These are phyloP conservation scores for Coregonus sp. DNA, from an alignment of 2,797 vertebrate species.

Conservation along the genomic window DNA sequence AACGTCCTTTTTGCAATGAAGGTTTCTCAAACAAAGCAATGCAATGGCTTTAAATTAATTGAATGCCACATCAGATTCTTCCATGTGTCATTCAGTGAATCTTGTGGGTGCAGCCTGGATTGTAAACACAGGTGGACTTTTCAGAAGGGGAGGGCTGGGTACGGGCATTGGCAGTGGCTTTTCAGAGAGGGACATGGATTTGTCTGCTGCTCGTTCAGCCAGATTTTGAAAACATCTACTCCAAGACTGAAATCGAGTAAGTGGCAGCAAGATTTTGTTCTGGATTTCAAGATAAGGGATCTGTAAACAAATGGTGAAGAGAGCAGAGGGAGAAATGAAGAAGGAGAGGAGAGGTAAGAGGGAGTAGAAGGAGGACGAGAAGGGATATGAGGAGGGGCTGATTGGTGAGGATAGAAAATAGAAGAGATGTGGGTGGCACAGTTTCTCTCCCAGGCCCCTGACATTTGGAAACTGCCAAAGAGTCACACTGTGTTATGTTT, in stretches of 20 bases:
- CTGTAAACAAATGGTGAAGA: neutral
- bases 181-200: neutral
- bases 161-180: neutral
- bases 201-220: too few species aligned
- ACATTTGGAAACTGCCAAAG: conserved; percentile 76
- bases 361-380: too few species aligned
- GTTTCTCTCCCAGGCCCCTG: conserved; percentile 69
- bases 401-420: neutral
- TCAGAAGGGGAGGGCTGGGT: neutral
- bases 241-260: too few species aligned
- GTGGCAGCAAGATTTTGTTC: too few species aligned
- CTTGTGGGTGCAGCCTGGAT: neutral
- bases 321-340: neutral
- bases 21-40: too few species aligned
- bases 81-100: neutral
- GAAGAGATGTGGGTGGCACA: conserved; percentile 69
- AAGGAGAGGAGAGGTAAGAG: neutral
- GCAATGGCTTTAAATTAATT: too few species aligned
- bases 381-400: too few species aligned
- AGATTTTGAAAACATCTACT: too few species aligned
- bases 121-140: conserved; percentile 1
- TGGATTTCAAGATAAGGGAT: too few species aligned
- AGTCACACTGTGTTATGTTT: conserved; percentile 80
- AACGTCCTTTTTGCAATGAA: too few species aligned
- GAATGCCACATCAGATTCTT: neutral